A percentile compares a stretch with the other conserved stretches of the same genome.
phyloP scores from a whole-genome alignment of 2,888 invertebrate genomes.

The Diloba caeruleocephala region DNA sequence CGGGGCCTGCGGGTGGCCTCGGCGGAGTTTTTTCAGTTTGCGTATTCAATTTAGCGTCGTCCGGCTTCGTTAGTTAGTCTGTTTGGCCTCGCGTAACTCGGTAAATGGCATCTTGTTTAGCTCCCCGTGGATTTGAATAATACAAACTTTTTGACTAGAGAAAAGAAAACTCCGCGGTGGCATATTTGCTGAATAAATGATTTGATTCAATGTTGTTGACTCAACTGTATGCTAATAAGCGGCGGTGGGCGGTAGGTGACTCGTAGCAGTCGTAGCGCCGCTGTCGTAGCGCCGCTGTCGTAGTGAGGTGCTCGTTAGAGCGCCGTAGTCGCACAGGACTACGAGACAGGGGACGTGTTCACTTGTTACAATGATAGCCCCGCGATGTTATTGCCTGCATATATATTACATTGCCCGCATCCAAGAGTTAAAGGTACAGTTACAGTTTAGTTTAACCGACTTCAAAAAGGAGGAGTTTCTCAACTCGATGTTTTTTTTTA shows the following conservation, averaged over 20 bases:
- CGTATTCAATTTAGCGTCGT: slow-evolving; percentile 56
- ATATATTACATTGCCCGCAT: too few relatives aligned
- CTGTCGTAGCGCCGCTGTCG: too few relatives aligned
- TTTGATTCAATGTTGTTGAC: slow-evolving; percentile 24
- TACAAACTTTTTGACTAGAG: slow-evolving; percentile 46
- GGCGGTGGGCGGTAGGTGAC: background rate
- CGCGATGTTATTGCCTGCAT: too few relatives aligned
- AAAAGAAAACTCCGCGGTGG: slow-evolving; percentile 29
- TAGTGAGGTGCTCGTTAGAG: too few relatives aligned
- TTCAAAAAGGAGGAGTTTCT: too few relatives aligned
- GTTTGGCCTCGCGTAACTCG: slow-evolving; percentile 51
- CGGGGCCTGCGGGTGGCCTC: background rate
- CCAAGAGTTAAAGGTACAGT: too few relatives aligned
- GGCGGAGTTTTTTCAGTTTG: slow-evolving; percentile 50
- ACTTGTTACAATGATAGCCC: too few relatives aligned
- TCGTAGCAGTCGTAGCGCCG: too few relatives aligned
- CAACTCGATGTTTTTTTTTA: too few relatives aligned
- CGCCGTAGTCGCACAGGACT: too few relatives aligned
- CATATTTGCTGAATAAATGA: slow-evolving; percentile 46
- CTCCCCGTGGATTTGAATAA: slow-evolving; percentile 51
- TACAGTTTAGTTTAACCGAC: too few relatives aligned
- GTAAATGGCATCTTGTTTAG: slow-evolving; percentile 55
- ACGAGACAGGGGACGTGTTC: too few relatives aligned
- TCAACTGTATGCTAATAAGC: slow-evolving; percentile 1
- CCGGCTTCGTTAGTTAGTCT: slow-evolving; percentile 59